A percentile compares a stretch with the other conserved stretches of the same genome.
Evolutionary conservation across 2,797 vertebrate genomes (phyloP).

Genomic region (Sardinella longiceps): DNA sequence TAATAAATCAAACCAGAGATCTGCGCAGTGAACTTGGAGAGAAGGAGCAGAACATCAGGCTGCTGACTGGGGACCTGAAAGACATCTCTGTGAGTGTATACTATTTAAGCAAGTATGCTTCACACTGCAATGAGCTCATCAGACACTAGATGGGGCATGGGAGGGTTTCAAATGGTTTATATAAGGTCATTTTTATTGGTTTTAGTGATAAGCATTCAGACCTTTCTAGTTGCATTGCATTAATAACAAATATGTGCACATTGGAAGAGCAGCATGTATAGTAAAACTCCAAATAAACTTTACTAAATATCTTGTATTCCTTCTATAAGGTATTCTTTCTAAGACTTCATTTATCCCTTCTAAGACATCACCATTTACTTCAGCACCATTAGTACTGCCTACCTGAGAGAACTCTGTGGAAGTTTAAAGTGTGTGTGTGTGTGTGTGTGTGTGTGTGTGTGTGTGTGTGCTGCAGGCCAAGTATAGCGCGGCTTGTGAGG

Average conservation of each 20-base stretch:
- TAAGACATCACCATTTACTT: not conserved
- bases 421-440: not conserved
- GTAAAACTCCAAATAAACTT: no score
- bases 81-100: conserved; percentile 81
- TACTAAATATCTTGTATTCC: no score
- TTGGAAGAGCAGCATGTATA: no score
- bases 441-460: no score
- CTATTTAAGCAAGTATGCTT: no score
- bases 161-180: no score
- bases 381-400: not conserved
- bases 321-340: not conserved
- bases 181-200: no score
- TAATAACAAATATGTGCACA: no score
- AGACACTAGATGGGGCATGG: no score
- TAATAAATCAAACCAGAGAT: conserved; percentile 89
- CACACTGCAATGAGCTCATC: not conserved
- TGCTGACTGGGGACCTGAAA: conserved; percentile 81
- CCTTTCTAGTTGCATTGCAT: no score
- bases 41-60: conserved; percentile 79
- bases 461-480: conserved; percentile 73
- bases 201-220: no score
- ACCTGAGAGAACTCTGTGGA: not conserved
- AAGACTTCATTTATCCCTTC: no score
- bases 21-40: conserved; percentile 80
- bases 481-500: conserved; percentile 75